Conservation (phyloP, 2,113 vertebrate genomes). For the human (Homo sapiens) region DNA sequence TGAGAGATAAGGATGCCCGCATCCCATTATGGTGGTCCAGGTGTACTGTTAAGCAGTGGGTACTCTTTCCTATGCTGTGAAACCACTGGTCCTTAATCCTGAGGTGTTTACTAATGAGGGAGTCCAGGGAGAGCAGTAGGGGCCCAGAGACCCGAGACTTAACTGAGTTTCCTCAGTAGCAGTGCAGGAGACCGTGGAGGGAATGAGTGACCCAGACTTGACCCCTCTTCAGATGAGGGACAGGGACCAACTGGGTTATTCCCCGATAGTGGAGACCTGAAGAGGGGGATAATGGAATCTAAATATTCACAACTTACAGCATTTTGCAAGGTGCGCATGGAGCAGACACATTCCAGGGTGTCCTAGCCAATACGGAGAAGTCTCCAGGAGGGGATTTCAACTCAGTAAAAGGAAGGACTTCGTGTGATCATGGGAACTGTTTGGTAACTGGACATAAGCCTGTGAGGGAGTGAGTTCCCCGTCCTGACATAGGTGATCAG, state of each 20-base stretch:
- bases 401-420: background rate
- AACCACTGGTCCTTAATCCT: background rate
- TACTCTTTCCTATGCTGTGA: background rate
- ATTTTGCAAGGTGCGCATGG: background rate
- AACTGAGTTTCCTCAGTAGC: background rate
- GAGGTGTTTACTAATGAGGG: background rate
- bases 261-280: background rate
- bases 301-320: background rate
- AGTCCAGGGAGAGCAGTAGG: background rate
- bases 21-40: background rate
- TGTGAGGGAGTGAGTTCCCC: background rate
- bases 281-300: background rate
- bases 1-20: background rate
- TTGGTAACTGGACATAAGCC: background rate
- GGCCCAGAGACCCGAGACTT: background rate
- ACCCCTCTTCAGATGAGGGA: background rate
- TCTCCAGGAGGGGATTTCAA: background rate
- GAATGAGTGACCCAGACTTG: accelerated
- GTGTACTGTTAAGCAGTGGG: no score
- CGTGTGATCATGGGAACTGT: background rate
- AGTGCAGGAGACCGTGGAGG: background rate
- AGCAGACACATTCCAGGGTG: background rate
- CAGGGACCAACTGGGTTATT: background rate
- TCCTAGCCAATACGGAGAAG: background rate
- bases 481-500: background rate